Conservation (phyloP, 2,797 vertebrate species). For the Onychomys torridus region DNA sequence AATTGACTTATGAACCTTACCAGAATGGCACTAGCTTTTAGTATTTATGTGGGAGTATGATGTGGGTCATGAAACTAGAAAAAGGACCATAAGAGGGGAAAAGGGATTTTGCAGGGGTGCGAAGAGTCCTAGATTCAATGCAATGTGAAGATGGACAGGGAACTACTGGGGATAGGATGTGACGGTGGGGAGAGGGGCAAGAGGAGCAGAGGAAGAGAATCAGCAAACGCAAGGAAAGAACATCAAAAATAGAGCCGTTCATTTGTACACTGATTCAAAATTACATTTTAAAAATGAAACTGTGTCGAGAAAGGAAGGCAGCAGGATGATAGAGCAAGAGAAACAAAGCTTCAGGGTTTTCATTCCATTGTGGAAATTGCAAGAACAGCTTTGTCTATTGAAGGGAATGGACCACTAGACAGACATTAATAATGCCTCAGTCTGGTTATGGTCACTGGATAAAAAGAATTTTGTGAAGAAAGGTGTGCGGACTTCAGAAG, state of each 20-base stretch:
- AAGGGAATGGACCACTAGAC: neutral
- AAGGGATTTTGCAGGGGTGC: neutral
- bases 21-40: neutral
- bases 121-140: too few species aligned
- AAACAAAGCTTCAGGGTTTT: neutral
- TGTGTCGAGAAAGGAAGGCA: neutral
- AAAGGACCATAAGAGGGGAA: neutral
- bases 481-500: neutral
- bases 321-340: neutral
- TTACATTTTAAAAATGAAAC: too few species aligned
- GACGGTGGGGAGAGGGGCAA: too few species aligned
- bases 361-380: neutral
- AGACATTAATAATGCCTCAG: neutral
- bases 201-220: neutral
- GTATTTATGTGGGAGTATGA: neutral
- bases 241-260: too few species aligned
- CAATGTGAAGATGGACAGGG: neutral
- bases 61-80: neutral
- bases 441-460: too few species aligned
- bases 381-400: neutral
- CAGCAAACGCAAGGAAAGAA: neutral
- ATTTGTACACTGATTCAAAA: too few species aligned
- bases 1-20: neutral
- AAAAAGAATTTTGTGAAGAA: neutral
- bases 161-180: neutral